These are phyloP conservation scores for Puntigrus tetrazona DNA, from an alignment of 2,113 vertebrate genomes.

Conservation along the genomic window DNA sequence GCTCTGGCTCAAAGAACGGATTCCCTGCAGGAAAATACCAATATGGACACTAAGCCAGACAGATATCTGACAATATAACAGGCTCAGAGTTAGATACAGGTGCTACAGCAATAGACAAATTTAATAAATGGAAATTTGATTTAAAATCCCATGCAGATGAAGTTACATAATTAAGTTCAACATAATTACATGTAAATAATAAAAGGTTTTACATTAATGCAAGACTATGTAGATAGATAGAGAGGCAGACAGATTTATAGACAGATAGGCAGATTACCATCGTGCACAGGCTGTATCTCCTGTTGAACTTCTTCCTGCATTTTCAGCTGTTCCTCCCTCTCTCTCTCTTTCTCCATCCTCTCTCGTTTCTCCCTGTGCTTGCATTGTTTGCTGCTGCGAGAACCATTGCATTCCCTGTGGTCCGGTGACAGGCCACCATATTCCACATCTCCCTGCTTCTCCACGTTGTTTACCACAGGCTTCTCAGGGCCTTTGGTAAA, in stretches of 20 bases:
- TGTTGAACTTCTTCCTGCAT: slow-evolving; percentile 61
- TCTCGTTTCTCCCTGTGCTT: slow-evolving; percentile 80
- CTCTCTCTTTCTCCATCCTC: slow-evolving; percentile 56
- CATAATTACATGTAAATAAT: neutral
- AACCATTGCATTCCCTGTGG: slow-evolving; percentile 67
- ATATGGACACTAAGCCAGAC: neutral
- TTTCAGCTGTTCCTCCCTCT: slow-evolving; percentile 64
- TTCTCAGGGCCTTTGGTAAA: slow-evolving; percentile 56
- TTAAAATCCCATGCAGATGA: neutral
- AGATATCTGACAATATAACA: neutral
- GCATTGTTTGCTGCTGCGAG: slow-evolving; percentile 74
- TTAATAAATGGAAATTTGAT: neutral
- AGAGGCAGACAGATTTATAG: no score
- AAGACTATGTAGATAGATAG: neutral
- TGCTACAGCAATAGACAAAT: neutral
- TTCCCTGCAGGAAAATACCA: slow-evolving; percentile 68
- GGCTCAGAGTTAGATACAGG: neutral
- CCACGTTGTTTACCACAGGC: slow-evolving; percentile 41
- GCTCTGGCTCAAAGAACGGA: slow-evolving; percentile 87
- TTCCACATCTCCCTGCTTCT: slow-evolving; percentile 59
- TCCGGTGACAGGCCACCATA: slow-evolving; percentile 59
- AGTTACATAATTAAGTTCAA: neutral
- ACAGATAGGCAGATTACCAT: neutral
- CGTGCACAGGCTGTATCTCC: slow-evolving; percentile 45
- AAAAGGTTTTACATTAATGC: neutral